Evolutionary conservation across 64 coral and sea anemone species (phyloP).

Genomic region (Porites lutea): DNA sequence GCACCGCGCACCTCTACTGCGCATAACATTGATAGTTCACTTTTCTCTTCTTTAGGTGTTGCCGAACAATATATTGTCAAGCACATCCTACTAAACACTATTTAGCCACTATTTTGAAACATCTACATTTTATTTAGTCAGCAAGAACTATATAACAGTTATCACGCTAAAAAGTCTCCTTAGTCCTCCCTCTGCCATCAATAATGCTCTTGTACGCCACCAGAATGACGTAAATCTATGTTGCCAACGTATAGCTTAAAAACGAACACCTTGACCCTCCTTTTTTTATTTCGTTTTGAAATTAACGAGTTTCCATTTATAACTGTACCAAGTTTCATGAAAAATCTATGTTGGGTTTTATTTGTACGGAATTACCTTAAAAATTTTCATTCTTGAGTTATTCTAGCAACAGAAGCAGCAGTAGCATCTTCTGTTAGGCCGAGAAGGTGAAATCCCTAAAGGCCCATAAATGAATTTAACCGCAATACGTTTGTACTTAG

Average conservation of each 20-base stretch:
- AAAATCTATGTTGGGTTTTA: slow-evolving; percentile 20
- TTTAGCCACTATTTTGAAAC: background rate
- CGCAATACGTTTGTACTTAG: too few relatives aligned
- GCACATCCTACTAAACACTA: background rate
- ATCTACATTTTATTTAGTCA: background rate
- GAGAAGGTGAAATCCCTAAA: too few relatives aligned
- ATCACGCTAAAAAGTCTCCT: background rate
- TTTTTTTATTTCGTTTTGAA: slow-evolving; percentile 36
- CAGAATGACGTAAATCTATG: background rate
- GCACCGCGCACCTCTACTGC: background rate
- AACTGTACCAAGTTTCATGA: slow-evolving; percentile 39
- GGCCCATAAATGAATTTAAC: too few relatives aligned
- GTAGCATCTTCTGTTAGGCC: too few relatives aligned
- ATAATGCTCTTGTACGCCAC: background rate
- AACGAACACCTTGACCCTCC: too few relatives aligned
- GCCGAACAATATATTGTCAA: background rate
- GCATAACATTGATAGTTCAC: background rate
- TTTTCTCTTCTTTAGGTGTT: background rate
- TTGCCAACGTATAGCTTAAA: too few relatives aligned
- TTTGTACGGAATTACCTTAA: slow-evolving; percentile 25
- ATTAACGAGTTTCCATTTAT: slow-evolving; percentile 17
- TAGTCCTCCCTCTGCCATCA: background rate
- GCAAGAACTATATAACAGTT: background rate
- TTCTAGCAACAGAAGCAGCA: background rate
- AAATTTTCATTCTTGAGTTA: background rate